Conservation (phyloP, 2,888 invertebrate genomes). For the Acronicta psi region DNA sequence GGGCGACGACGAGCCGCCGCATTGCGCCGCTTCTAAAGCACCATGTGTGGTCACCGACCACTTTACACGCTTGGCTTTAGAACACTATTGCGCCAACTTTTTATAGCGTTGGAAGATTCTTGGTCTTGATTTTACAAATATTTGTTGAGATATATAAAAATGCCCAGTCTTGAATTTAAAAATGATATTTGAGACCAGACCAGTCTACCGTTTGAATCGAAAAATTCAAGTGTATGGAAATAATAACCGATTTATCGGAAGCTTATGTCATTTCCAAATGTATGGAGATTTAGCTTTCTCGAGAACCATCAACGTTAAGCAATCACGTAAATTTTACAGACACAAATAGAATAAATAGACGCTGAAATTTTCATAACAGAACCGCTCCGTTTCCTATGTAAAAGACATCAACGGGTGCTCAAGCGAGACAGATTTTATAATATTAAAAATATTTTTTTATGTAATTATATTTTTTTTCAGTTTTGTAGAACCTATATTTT, state of each 20-base stretch:
- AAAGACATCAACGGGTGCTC: slow-evolving; percentile 77
- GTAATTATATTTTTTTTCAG: not conserved
- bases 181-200: too few species aligned
- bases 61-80: slow-evolving; percentile 42
- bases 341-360: not conserved
- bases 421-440: not conserved
- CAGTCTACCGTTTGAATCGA: too few species aligned
- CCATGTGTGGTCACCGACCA: slow-evolving; percentile 53
- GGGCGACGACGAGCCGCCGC: slow-evolving; percentile 19
- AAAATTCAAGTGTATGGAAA: too few species aligned
- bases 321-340: too few species aligned
- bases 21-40: slow-evolving; percentile 18
- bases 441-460: not conserved
- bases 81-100: slow-evolving; percentile 29
- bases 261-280: too few species aligned
- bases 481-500: too few species aligned
- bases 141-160: slow-evolving; percentile 2
- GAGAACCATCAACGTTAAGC: too few species aligned
- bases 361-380: slow-evolving; percentile 34
- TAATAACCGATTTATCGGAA: too few species aligned
- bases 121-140: slow-evolving; percentile 8
- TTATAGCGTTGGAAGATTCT: slow-evolving; percentile 10
- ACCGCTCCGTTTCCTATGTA: slow-evolving; percentile 61
- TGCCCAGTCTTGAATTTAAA: too few species aligned
- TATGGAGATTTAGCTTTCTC: too few species aligned